Percentiles rank a stretch among this genome's conserved stretches.
These are phyloP conservation scores for Aleiodes testaceus DNA, from an alignment of 2,888 invertebrate species.

Conservation along the genomic window DNA sequence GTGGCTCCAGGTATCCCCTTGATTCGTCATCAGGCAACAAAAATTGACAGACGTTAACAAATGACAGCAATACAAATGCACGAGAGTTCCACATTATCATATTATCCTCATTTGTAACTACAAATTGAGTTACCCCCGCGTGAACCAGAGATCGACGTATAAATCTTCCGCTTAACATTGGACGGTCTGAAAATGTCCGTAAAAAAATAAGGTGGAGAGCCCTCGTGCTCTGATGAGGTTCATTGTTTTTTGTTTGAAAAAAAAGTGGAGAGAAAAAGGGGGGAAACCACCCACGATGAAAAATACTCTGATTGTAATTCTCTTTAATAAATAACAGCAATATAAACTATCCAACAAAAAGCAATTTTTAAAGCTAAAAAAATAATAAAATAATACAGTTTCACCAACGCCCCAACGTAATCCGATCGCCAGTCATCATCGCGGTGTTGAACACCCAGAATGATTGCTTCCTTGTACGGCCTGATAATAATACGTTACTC, in stretches of 20 bases:
- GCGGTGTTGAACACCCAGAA: slow-evolving; percentile 3
- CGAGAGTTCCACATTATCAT: slow-evolving; percentile 64
- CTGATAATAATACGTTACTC: slow-evolving; percentile 17
- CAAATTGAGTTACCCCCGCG: slow-evolving; percentile 71
- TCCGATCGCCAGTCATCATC: slow-evolving; percentile 16
- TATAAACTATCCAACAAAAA: background rate
- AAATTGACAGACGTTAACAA: slow-evolving; percentile 69
- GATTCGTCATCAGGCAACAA: slow-evolving; percentile 54
- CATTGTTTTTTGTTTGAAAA: no score
- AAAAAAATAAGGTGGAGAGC: background rate
- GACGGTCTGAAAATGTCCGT: background rate
- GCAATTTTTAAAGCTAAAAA: no score
- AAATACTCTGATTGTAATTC: background rate
- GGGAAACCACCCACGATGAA: no score
- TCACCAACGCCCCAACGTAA: background rate
- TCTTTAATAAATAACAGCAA: no score
- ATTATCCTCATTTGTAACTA: slow-evolving; percentile 72
- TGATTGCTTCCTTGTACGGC: slow-evolving; percentile 26
- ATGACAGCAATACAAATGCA: slow-evolving; percentile 63
- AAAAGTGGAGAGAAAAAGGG: no score
- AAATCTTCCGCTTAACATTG: slow-evolving; percentile 25
- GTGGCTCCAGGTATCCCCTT: slow-evolving; percentile 41
- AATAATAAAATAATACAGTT: background rate
- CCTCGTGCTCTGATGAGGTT: no score
- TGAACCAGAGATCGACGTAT: slow-evolving; percentile 50